Evolutionary conservation across 2,888 invertebrate genomes (phyloP).

Genomic region (Ptychoptera contaminata): DNA sequence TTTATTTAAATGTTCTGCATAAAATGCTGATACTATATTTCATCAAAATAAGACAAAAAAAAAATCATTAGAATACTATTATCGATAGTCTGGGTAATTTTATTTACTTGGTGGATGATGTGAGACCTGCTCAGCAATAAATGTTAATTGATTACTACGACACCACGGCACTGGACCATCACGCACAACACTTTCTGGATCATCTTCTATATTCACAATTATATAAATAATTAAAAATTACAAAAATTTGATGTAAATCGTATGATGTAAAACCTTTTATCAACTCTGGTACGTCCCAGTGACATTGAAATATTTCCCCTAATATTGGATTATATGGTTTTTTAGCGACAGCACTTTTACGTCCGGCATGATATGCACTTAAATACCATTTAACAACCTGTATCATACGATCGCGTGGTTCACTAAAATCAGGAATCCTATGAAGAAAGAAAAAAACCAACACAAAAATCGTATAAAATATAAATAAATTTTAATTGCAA

Average conservation of each 20-base stretch:
- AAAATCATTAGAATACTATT: background rate
- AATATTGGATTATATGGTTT: constrained; percentile 98
- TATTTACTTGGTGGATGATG: constrained; percentile 95
- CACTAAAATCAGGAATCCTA: constrained; percentile 78
- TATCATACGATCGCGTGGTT: constrained; percentile 79
- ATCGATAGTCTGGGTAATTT: constrained; percentile 7
- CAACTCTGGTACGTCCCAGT: constrained; percentile 52
- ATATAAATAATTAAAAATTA: background rate
- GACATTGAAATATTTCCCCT: constrained; percentile 88
- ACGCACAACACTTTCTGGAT: constrained; percentile 20
- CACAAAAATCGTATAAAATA: constrained; percentile 1
- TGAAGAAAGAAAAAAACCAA: background rate
- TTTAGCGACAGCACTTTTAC: constrained; percentile 93
- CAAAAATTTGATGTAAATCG: background rate
- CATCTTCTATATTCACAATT: constrained; percentile 12
- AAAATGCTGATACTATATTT: constrained; percentile 97
- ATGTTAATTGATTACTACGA: constrained; percentile 69
- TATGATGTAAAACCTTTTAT: constrained; percentile 15
- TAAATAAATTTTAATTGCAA: constrained; percentile 12
- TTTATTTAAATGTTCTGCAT: constrained; percentile 89
- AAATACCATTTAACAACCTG: constrained; percentile 94
- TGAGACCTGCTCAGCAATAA: constrained; percentile 96
- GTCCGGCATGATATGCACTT: constrained; percentile 95
- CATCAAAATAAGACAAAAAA: too few species aligned
- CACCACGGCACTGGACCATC: constrained; percentile 92